phyloP scores from a whole-genome alignment of 2,113 vertebrate species.

The Vulpes lagopus region DNA sequence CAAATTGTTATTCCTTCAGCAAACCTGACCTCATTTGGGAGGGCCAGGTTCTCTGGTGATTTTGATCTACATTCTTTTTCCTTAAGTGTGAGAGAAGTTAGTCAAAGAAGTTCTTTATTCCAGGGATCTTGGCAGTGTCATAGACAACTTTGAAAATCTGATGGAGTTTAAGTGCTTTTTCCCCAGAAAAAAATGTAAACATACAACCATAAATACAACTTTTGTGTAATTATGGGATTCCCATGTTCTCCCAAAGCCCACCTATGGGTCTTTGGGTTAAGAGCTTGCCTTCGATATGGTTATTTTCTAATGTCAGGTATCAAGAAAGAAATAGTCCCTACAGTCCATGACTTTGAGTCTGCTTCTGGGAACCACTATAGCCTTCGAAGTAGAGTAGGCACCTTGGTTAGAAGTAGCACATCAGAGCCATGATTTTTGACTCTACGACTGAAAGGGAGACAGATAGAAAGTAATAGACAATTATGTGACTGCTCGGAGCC shows the following conservation, averaged over 20 bases:
- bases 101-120: neutral
- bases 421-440: neutral
- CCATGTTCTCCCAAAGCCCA: neutral
- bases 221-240: neutral
- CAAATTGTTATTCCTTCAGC: neutral
- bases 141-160: neutral
- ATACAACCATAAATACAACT: neutral
- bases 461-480: neutral
- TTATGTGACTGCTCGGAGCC: neutral
- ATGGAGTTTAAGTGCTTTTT: neutral
- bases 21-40: neutral
- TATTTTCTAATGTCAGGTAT: neutral
- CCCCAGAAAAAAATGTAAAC: neutral
- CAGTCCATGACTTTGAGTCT: neutral
- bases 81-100: neutral
- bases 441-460: neutral
- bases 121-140: neutral
- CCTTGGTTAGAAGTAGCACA: neutral
- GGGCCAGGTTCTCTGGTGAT: neutral
- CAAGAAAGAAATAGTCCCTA: neutral
- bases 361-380: neutral
- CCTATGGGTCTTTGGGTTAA: neutral
- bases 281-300: neutral
- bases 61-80: neutral
- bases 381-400: neutral